Conservation (phyloP, 2,797 vertebrate genomes). For the Xiphophorus birchmanni region DNA sequence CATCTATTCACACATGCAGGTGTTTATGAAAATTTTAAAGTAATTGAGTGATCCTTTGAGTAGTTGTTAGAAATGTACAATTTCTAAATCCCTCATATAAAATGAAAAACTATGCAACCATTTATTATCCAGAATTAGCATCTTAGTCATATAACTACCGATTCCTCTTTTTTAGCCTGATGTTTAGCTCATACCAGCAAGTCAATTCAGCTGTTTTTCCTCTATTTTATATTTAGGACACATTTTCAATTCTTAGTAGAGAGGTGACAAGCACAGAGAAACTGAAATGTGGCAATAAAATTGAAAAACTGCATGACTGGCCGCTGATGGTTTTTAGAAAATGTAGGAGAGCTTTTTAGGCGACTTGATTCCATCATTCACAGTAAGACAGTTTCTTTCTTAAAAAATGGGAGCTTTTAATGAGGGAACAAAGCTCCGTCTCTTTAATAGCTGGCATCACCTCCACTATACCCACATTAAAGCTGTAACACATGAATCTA, state of each 20-base stretch:
- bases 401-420: constrained; percentile 24
- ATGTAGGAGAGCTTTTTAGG: constrained; percentile 23
- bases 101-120: not conserved
- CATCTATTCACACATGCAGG: not conserved
- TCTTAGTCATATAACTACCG: not conserved
- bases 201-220: constrained; percentile 5
- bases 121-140: not conserved
- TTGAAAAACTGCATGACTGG: constrained; percentile 7
- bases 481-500: constrained; percentile 35
- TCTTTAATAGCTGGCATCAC: constrained; percentile 39
- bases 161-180: constrained; percentile 2
- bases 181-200: not conserved
- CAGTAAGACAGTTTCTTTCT: constrained; percentile 23
- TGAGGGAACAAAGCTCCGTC: constrained; percentile 47
- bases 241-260: constrained; percentile 26
- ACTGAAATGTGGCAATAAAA: constrained; percentile 31
- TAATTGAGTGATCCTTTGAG: not conserved
- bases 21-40: not conserved
- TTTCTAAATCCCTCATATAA: not conserved
- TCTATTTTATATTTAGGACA: constrained; percentile 19
- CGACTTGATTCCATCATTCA: constrained; percentile 24
- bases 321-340: constrained; percentile 35
- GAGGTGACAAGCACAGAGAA: constrained; percentile 22
- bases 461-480: constrained; percentile 40
- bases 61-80: not conserved